A percentile compares a stretch with the other conserved stretches of the same genome.
phyloP scores from a whole-genome alignment of 2,797 vertebrate genomes.

The Periophthalmus magnuspinnatus region DNA sequence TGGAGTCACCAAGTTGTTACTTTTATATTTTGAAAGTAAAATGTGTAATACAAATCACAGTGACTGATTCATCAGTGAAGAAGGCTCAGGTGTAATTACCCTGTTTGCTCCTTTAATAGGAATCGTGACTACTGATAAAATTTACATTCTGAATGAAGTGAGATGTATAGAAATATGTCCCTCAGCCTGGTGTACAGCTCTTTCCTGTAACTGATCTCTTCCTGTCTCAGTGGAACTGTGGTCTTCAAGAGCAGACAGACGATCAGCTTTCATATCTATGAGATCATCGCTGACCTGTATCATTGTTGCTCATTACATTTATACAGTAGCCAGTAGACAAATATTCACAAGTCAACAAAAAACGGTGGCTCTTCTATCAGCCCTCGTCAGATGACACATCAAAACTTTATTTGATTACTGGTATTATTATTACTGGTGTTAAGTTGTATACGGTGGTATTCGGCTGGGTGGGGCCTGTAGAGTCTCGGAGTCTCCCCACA shows the following conservation, averaged over 20 bases:
- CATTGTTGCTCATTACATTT: constrained; percentile 24
- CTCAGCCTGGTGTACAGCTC: constrained; percentile 4
- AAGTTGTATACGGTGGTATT: background rate
- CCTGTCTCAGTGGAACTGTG: constrained; percentile 21
- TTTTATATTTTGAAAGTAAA: background rate
- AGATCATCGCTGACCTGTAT: constrained; percentile 44
- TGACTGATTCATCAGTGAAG: too few relatives aligned
- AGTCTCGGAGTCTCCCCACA: background rate
- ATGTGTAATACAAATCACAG: background rate
- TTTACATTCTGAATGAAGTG: background rate
- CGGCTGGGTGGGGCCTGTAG: background rate
- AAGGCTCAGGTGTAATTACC: too few relatives aligned
- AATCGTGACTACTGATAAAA: background rate
- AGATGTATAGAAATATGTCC: background rate
- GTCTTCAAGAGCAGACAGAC: constrained; percentile 36
- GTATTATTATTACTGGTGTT: too few relatives aligned
- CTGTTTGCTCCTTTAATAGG: background rate
- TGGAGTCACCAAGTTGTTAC: background rate
- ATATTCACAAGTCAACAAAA: background rate
- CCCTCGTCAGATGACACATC: too few relatives aligned
- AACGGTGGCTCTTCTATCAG: too few relatives aligned
- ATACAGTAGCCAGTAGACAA: constrained; percentile 7
- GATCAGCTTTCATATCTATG: constrained; percentile 58
- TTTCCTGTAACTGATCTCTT: constrained; percentile 30
- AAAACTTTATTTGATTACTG: too few relatives aligned